Conservation (phyloP, 2,113 vertebrate genomes). For the Pitta sordida region DNA sequence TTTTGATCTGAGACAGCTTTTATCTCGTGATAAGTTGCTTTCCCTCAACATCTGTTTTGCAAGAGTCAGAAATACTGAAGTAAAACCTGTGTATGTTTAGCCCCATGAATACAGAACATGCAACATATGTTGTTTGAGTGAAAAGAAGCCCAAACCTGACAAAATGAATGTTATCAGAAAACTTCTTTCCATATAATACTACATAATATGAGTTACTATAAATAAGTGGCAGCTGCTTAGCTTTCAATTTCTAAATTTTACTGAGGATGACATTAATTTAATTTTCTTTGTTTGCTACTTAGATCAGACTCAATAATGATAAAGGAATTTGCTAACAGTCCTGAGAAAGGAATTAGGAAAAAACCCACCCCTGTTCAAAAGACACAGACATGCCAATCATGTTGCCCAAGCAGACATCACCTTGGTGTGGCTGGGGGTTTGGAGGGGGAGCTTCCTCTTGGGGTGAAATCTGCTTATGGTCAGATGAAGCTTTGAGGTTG, state of each 20-base stretch:
- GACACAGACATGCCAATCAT: not conserved
- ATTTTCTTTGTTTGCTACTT: not conserved
- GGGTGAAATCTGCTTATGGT: not conserved
- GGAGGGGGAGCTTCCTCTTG: not conserved
- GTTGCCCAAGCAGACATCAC: not conserved
- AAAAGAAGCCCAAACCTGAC: not conserved
- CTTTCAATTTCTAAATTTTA: slow-evolving; percentile 19
- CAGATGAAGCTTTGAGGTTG: not conserved
- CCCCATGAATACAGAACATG: not conserved
- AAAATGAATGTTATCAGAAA: not conserved
- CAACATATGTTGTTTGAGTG: not conserved
- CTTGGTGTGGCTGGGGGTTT: not conserved
- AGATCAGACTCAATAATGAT: not conserved
- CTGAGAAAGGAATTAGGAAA: not conserved
- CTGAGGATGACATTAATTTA: slow-evolving; percentile 24
- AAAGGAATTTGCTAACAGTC: not conserved
- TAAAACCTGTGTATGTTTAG: not conserved
- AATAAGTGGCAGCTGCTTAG: slow-evolving; percentile 14
- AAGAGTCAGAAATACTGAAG: not conserved
- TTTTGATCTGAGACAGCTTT: not conserved
- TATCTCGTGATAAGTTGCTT: not conserved
- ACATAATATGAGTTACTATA: not conserved
- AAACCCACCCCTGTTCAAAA: not conserved
- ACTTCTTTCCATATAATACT: not conserved
- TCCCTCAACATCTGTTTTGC: not conserved